These are phyloP conservation scores for Anastatus disparis DNA, from an alignment of 1,140 invertebrate genomes.

Conservation along the genomic window DNA sequence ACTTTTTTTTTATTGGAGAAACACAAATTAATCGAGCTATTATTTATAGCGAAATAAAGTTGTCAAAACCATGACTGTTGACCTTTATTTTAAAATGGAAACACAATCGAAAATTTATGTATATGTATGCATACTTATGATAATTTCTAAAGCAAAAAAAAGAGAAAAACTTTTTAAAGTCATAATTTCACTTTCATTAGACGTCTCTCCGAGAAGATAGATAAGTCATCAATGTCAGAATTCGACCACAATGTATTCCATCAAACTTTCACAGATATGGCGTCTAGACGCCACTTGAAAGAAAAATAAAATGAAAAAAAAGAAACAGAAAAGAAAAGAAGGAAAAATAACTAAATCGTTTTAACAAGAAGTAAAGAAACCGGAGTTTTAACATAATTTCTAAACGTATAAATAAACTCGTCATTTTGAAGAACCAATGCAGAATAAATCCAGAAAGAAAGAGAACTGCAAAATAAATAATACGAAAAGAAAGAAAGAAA, in stretches of 20 bases:
- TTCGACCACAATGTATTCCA: no score
- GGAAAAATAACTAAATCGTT: no score
- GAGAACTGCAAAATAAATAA: neutral
- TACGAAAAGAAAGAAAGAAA: neutral
- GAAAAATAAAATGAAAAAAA: neutral
- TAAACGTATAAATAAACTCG: no score
- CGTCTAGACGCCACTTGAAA: no score
- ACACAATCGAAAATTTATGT: neutral
- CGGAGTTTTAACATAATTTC: no score
- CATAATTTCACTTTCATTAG: neutral
- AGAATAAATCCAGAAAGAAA: constrained; percentile 4
- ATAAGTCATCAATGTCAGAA: neutral
- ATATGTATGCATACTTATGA: neutral
- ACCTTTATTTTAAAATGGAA: no score
- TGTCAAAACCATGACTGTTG: neutral
- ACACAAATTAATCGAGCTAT: no score
- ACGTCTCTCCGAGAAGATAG: neutral
- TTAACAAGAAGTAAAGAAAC: no score
- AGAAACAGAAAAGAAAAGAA: neutral
- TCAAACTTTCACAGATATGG: no score
- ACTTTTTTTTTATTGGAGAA: no score
- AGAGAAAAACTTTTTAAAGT: no score
- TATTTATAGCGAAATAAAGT: neutral
- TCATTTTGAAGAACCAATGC: no score
- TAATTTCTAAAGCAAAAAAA: neutral